phyloP scores from a whole-genome alignment of 2,888 invertebrate species.

The Oxyscelio sp. region DNA sequence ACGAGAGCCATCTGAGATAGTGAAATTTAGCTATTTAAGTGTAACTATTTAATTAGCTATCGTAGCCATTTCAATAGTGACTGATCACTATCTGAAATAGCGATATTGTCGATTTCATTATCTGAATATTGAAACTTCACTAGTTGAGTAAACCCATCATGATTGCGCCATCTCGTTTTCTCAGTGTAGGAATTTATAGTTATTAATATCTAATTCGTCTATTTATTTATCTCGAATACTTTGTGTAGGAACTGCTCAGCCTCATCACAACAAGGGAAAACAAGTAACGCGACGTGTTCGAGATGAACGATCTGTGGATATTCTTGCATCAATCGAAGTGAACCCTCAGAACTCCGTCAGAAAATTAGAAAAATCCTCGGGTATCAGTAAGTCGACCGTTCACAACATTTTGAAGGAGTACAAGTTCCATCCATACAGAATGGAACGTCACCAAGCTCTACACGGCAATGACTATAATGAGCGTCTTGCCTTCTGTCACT shows the following conservation, averaged over 20 bases:
- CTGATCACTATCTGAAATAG: no score
- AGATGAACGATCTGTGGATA: slow-evolving; percentile 10
- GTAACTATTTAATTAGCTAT: no score
- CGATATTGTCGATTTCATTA: no score
- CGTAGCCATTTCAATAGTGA: no score
- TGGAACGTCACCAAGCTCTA: slow-evolving; percentile 4
- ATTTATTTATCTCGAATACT: slow-evolving; percentile 7
- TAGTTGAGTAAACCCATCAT: no score
- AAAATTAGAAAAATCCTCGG: neutral
- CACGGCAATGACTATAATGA: neutral
- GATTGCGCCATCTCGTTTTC: neutral
- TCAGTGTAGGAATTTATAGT: slow-evolving; percentile 5
- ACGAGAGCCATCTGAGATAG: no score
- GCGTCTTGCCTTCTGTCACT: slow-evolving; percentile 30
- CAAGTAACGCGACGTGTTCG: slow-evolving; percentile 5
- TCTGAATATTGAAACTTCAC: no score
- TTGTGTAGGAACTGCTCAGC: slow-evolving; percentile 13
- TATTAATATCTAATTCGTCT: neutral
- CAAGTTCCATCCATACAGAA: slow-evolving; percentile 39
- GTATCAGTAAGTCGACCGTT: slow-evolving; percentile 4
- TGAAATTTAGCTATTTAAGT: no score
- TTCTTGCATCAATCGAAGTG: slow-evolving; percentile 10
- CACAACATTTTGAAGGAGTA: slow-evolving; percentile 21
- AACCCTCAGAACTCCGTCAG: slow-evolving; percentile 4
- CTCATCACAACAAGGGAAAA: slow-evolving; percentile 22